Conservation (phyloP, 1,140 invertebrate species). For the Aphidius ervi region DNA sequence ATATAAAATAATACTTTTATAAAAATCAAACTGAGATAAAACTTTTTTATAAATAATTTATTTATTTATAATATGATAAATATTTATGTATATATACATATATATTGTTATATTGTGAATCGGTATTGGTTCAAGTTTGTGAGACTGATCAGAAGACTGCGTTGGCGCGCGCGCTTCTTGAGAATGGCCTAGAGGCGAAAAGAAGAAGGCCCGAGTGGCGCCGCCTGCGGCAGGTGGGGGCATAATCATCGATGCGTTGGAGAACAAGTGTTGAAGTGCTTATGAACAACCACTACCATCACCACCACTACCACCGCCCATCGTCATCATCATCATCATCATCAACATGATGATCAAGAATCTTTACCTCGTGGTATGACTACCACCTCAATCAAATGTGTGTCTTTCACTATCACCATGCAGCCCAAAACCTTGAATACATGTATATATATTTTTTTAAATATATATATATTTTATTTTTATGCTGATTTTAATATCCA, state of each 20-base stretch:
- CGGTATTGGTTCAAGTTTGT: constrained; percentile 35
- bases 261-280: constrained; percentile 41
- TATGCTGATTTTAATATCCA: too few species aligned
- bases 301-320: constrained; percentile 10
- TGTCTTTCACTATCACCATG: not conserved
- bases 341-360: not conserved
- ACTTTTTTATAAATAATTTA: too few species aligned
- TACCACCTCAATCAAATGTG: not conserved
- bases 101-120: constrained; percentile 19
- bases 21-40: too few species aligned
- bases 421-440: too few species aligned
- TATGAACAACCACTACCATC: constrained; percentile 31
- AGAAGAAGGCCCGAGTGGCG: constrained; percentile 49
- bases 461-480: too few species aligned
- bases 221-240: constrained; percentile 41
- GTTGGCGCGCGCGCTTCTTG: constrained; percentile 51
- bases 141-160: constrained; percentile 32
- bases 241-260: constrained; percentile 32
- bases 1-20: too few species aligned
- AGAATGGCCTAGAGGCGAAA: constrained; percentile 54
- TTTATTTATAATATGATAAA: not conserved
- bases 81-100: constrained; percentile 6
- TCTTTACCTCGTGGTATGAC: too few species aligned
- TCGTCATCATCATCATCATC: not conserved
- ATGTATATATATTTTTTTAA: too few species aligned